Evolutionary conservation across 2,113 vertebrate species (phyloP).

Genomic region (Hemichromis elongatus): DNA sequence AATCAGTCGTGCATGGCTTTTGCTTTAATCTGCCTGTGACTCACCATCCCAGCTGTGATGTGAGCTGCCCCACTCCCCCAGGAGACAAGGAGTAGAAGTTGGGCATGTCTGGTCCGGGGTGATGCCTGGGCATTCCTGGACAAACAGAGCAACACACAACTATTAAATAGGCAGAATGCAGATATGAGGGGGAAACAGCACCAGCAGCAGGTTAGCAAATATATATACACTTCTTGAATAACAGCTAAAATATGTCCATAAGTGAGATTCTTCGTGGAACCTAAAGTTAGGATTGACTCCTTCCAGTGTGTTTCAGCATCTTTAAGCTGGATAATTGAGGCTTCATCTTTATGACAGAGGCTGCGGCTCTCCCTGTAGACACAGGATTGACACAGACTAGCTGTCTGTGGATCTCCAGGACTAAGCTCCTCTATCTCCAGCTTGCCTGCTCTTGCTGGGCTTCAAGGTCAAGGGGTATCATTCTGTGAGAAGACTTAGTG

Average conservation of each 20-base stretch:
- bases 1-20: neutral
- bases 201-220: neutral
- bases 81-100: conserved; percentile 96
- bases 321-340: conserved; percentile 84
- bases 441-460: conserved; percentile 69
- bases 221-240: neutral
- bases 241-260: neutral
- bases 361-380: conserved; percentile 78
- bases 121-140: conserved; percentile 92
- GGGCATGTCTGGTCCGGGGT: conserved; percentile 89
- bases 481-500: neutral
- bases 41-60: conserved; percentile 97
- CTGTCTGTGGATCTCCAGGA: conserved; percentile 72
- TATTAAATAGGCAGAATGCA: neutral
- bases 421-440: conserved; percentile 76
- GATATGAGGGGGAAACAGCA: neutral
- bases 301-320: conserved; percentile 70
- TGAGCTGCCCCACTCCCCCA: conserved; percentile 92
- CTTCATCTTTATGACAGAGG: conserved; percentile 69
- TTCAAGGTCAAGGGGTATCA: conserved; percentile 77
- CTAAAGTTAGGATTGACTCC: neutral
- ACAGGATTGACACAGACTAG: conserved; percentile 80
- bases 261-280: neutral
- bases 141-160: neutral
- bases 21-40: conserved; percentile 31